Conservation (phyloP, 2,113 vertebrate genomes). For the Colius striatus region DNA sequence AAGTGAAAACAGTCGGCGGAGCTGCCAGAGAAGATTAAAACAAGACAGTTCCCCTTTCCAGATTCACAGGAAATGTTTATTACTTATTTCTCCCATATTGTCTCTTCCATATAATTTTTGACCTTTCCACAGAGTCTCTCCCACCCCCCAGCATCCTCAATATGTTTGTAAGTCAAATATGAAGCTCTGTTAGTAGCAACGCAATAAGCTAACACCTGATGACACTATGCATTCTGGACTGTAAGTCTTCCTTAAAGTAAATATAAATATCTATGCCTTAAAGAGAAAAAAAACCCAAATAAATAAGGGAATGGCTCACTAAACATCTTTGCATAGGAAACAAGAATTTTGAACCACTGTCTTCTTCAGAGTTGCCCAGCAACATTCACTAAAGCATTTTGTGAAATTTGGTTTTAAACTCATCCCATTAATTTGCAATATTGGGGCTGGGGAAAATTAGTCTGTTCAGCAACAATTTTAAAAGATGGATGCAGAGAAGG, state of each 20-base stretch:
- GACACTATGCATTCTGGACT: neutral
- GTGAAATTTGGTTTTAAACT: neutral
- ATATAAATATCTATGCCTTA: neutral
- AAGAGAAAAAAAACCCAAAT: neutral
- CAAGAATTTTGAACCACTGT: neutral
- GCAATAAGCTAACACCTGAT: neutral
- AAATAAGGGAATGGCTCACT: neutral
- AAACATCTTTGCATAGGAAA: neutral
- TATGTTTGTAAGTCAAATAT: neutral
- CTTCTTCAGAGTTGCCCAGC: neutral
- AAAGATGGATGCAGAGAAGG: neutral
- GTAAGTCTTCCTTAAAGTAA: neutral
- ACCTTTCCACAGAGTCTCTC: neutral
- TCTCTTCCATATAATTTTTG: neutral
- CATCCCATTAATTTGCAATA: neutral
- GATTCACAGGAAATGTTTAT: neutral
- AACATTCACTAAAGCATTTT: neutral
- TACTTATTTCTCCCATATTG: neutral
- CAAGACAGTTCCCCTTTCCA: neutral
- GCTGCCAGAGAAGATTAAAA: neutral
- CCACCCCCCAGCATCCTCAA: neutral
- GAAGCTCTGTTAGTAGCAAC: neutral
- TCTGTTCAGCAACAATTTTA: neutral
- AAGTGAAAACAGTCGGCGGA: neutral
- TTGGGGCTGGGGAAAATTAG: neutral